A percentile compares a stretch with the other conserved stretches of the same genome.
Conservation (phyloP, 1,140 invertebrate species). For the Whitmania pigra region DNA sequence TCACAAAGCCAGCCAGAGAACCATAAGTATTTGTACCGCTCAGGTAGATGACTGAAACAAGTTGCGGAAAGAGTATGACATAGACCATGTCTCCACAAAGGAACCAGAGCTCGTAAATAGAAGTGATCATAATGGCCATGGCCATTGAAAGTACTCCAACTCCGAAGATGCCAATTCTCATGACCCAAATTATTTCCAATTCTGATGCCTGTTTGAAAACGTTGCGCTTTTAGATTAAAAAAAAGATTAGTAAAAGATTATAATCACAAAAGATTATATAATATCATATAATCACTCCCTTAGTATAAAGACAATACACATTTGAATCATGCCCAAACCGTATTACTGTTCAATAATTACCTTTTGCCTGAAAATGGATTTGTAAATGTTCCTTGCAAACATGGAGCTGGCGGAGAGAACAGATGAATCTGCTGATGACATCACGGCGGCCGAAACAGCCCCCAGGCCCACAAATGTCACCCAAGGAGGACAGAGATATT, state of each 20-base stretch:
- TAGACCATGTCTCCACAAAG: conserved; percentile 95
- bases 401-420: conserved; percentile 25
- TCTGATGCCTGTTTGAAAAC: conserved; percentile 34
- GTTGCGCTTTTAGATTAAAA: neutral
- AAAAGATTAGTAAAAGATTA: too few relatives aligned
- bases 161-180: conserved; percentile 81
- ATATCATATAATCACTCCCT: too few relatives aligned
- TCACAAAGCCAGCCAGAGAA: conserved; percentile 65
- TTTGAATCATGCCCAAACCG: neutral
- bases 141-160: conserved; percentile 79
- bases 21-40: conserved; percentile 82
- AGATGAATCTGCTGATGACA: conserved; percentile 26
- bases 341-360: conserved; percentile 7
- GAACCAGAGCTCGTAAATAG: conserved; percentile 86
- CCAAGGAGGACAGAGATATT: conserved; percentile 26
- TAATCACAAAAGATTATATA: too few relatives aligned
- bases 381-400: conserved; percentile 26
- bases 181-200: conserved; percentile 89
- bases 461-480: conserved; percentile 26
- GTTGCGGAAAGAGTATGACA: conserved; percentile 90
- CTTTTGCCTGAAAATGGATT: conserved; percentile 29
- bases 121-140: conserved; percentile 89
- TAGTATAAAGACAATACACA: neutral
- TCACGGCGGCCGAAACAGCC: conserved; percentile 26
- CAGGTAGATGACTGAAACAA: conserved; percentile 94